These are phyloP conservation scores for Venturia canescens DNA, from an alignment of 1,140 invertebrate species.

Conservation along the genomic window DNA sequence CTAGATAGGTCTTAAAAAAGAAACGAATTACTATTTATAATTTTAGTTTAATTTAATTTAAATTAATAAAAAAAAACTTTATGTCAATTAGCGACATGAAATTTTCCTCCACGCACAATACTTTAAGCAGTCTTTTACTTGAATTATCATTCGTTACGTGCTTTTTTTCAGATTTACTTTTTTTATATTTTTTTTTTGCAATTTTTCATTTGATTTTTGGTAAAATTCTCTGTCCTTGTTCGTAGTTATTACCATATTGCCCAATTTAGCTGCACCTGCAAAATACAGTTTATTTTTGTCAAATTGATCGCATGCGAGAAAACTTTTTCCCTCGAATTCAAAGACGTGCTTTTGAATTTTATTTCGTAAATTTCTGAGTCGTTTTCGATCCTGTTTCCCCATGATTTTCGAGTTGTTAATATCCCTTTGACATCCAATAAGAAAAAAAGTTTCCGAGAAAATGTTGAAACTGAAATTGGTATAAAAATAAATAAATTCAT, in stretches of 20 bases:
- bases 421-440: neutral
- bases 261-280: slow-evolving; percentile 24
- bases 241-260: neutral
- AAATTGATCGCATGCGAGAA: neutral
- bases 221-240: neutral
- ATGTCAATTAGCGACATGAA: neutral
- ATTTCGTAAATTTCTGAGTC: too few species aligned
- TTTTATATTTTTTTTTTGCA: neutral
- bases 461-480: neutral
- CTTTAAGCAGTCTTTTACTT: slow-evolving; percentile 27
- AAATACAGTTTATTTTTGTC: neutral
- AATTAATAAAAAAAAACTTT: slow-evolving; percentile 1
- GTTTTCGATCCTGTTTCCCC: too few species aligned
- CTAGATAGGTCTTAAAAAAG: neutral
- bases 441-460: neutral
- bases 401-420: neutral
- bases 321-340: neutral
- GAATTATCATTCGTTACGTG: slow-evolving; percentile 4
- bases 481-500: neutral
- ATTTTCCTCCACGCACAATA: slow-evolving; percentile 24
- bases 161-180: neutral
- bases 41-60: neutral
- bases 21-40: neutral
- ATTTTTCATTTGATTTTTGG: neutral
- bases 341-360: too few species aligned